Base-by-base conservation (phyloP, 2,888 invertebrate genomes). In the Agonopterix subpropinquella region DNA sequence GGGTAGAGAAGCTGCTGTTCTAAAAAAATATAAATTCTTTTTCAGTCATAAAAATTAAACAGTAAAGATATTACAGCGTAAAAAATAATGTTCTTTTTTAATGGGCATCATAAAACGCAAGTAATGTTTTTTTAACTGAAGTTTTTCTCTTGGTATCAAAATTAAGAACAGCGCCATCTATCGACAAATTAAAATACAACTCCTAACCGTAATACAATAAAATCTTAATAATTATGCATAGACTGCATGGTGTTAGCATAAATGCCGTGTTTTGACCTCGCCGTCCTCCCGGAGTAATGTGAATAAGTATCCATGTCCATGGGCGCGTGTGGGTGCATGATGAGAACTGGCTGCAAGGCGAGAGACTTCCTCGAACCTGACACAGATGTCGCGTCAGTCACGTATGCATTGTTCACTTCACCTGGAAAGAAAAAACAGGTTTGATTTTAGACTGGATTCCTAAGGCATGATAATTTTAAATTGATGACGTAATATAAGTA, bases 351-450 rank as follows among this genome's bases (percentile, higher is more conserved):
- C 78, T 96, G 95, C 8, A 97, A 83, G 47, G 96, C 96, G 7
- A 96, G 87, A 0, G 96, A 96, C 77, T 96, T 96, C 49, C 96
- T 89, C 1, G 96, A 96, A 0, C 94, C 94, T 8, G 95, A 93
- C 47, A 96, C 91, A 58, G 96, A 96, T 57, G 94, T 94, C 28
- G 93, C 94, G 75, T 97, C 97, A 10, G 94, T 95, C 53, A 96
- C 92, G 77, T 95, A 96, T 7, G 94, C 96, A 64, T 94, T 93
- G 85, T 96, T 96, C 59, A 96, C 94, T 89, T 96, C 96, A 56
- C 96, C 96, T 96, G 83, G 50, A 89, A 76, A 8, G 2, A 39
- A n/a, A 39, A 39, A 4, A 39, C 28, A 28, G 28, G 28, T 28
- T 28, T 28, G 28, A 28, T 28, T 28, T 13, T 28, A 28, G 28